These are phyloP conservation scores for Corvus hawaiiensis DNA, from an alignment of 2,113 vertebrate genomes.

Conservation along the genomic window DNA sequence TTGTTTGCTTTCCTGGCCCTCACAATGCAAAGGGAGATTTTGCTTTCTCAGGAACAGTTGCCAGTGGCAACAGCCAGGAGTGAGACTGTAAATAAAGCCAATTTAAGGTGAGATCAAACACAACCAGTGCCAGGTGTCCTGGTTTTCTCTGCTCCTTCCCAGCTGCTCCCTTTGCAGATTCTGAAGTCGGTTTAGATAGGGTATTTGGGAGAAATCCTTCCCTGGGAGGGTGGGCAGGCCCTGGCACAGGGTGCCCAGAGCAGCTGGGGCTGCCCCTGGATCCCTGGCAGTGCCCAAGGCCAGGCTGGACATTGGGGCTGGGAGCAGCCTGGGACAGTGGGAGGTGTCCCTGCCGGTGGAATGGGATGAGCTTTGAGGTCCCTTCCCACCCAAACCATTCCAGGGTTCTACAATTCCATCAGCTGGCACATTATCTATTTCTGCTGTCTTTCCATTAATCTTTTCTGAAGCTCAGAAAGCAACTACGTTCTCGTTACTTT, in stretches of 20 bases:
- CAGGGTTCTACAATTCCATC: background rate
- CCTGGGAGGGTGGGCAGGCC: background rate
- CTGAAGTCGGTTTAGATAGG: background rate
- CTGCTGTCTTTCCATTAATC: background rate
- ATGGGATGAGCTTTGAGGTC: background rate
- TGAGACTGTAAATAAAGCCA: background rate
- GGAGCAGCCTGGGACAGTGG: background rate
- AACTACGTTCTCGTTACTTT: background rate
- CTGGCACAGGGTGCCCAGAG: background rate
- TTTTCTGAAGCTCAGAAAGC: background rate
- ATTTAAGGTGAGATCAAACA: background rate
- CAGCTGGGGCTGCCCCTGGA: background rate
- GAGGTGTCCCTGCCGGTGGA: background rate
- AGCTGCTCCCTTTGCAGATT: background rate
- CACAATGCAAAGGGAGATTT: background rate
- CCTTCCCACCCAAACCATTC: background rate
- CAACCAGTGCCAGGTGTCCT: background rate
- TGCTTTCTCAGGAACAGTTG: background rate
- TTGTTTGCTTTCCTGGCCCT: background rate
- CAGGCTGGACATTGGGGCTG: background rate
- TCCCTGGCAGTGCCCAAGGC: background rate
- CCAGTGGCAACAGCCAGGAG: background rate
- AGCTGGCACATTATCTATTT: background rate
- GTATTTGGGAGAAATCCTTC: background rate
- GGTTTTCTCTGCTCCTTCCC: background rate